Base-by-base conservation (phyloP, 2,888 invertebrate genomes). In the Cybosia mesomella region DNA sequence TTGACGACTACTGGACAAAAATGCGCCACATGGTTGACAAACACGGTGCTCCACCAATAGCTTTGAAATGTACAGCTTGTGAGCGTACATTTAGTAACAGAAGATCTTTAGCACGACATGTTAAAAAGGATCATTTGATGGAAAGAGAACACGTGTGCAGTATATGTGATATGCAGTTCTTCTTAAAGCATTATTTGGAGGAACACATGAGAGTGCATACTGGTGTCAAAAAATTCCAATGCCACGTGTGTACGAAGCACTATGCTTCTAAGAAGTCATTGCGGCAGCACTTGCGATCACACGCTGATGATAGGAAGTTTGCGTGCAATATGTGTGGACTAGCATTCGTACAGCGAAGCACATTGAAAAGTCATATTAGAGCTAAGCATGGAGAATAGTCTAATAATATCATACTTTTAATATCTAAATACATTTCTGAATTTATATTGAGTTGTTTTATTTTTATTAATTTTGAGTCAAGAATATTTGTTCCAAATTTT, bases 151-250 rank as follows among this genome's bases (percentile, higher is more conserved):
- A 89, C 49, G 84, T 80, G 0, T 91, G 91, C 53, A 68, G 68
- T 0, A 67, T 85, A 8, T 91, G 91, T 55, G 79, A 87, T 15
- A 89, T 85, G 86, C 79, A 83, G 58, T 91, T 90, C 59, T 89
- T 87, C 59, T 80, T 85, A 2, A 87, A 87, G n/a, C 77, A 79
- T 55, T 75, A 78, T 11, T 68, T 92, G 22, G 83, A 83, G n/a
- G 86, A 89, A 61, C 90, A 92, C 66, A 86, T 85, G 86, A 80
- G 88, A 0, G 86, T 87, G 5, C 92, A 92, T 39, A 87, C 90
- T 0, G 89, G 88, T 0, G 72, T 85, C 0, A 85, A 86, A 43
- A 84, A 88, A 10, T 90, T 87, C 22, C 82, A 84, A 21, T 92
- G 92, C 63, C 85, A 87, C 2, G 80, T 89, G 0, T 92, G 92